These are phyloP conservation scores for Thaleichthys pacificus DNA, from an alignment of 2,797 vertebrate genomes.

Conservation along the genomic window DNA sequence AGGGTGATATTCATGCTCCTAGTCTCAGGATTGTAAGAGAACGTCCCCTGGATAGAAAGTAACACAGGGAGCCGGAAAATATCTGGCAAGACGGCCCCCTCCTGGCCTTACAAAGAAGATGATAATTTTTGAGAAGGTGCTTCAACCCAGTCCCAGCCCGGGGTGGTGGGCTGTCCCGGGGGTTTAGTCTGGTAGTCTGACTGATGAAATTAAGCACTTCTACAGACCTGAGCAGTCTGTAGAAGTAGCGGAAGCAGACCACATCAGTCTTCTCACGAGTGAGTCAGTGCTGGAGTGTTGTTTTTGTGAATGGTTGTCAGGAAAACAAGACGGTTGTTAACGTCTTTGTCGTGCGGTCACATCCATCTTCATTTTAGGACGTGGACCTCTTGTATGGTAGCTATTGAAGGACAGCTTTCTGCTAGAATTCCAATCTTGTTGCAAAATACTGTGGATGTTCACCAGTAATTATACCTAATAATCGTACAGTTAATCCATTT, in stretches of 20 bases:
- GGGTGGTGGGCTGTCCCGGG: conserved; percentile 28
- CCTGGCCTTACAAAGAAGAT: conserved; percentile 30
- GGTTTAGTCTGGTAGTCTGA: conserved; percentile 43
- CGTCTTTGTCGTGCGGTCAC: conserved; percentile 38
- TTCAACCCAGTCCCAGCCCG: not conserved
- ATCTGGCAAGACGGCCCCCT: conserved; percentile 11
- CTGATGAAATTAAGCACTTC: conserved; percentile 34
- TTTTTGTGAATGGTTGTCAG: conserved; percentile 73
- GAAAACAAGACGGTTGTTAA: conserved; percentile 67
- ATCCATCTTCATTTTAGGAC: conserved; percentile 46
- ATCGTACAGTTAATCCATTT: no score
- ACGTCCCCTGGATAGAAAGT: conserved; percentile 55
- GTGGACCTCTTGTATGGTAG: conserved; percentile 40
- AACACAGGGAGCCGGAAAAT: not conserved
- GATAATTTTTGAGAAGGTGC: not conserved
- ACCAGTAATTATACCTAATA: no score
- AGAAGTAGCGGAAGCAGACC: not conserved
- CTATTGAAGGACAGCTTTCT: conserved; percentile 27
- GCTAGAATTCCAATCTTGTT: conserved; percentile 14
- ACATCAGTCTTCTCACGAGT: conserved; percentile 31
- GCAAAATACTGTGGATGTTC: not conserved
- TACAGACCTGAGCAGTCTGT: conserved; percentile 31
- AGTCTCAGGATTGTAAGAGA: conserved; percentile 69
- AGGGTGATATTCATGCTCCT: conserved; percentile 70
- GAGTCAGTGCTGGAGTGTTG: conserved; percentile 61